Percentiles rank a stretch among this genome's conserved stretches.
These are phyloP conservation scores for Uria lomvia DNA, from an alignment of 2,113 vertebrate genomes.

Conservation along the genomic window DNA sequence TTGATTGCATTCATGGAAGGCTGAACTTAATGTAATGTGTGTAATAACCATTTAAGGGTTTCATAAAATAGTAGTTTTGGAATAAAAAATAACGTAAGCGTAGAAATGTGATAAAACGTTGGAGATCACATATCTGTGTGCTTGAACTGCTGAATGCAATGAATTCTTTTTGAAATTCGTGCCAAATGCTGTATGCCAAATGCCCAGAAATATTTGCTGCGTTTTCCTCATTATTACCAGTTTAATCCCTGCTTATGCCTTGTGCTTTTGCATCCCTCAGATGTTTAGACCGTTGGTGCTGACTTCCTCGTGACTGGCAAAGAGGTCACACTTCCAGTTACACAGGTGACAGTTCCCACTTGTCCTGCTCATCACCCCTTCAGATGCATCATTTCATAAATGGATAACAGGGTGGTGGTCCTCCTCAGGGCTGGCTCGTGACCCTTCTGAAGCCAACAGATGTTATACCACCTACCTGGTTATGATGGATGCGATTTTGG, in stretches of 20 bases:
- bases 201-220: not conserved
- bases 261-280: not conserved
- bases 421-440: not conserved
- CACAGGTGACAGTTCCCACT: not conserved
- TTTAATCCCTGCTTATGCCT: not conserved
- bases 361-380: not conserved
- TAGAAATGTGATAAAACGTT: not conserved
- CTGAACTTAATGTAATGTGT: not conserved
- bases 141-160: not conserved
- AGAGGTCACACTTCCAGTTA: not conserved
- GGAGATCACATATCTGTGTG: not conserved
- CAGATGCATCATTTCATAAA: not conserved
- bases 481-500: not conserved
- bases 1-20: not conserved
- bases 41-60: not conserved
- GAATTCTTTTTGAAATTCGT: not conserved
- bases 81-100: not conserved
- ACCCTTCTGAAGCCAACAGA: not conserved
- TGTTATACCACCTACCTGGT: not conserved
- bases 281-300: not conserved
- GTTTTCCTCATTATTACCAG: not conserved
- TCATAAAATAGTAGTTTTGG: not conserved
- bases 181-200: not conserved
- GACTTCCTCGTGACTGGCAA: fast-evolving
- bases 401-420: not conserved